Evolutionary conservation across 1,140 invertebrate genomes (phyloP), one percentile per base, ranked within the genome.

Genomic region (Atta colombica): DNA sequence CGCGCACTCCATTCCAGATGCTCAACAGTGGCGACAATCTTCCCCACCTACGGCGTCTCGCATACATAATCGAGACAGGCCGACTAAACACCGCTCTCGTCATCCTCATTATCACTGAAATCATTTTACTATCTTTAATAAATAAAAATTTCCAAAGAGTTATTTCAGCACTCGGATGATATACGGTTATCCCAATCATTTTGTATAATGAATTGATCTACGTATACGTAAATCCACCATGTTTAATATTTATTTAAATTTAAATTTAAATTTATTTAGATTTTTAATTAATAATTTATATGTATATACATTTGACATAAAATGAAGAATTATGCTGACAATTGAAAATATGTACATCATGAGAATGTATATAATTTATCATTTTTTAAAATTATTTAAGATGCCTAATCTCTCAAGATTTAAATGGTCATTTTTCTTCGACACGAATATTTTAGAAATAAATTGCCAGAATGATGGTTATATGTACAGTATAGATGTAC

Each of bases 1-100:
- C 85, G 78, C 85, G 58, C 85, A 82, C 77, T 82, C 88, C 84
- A 88, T 88, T 87, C 77, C 90, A 92, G 92, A 92, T 91, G 92
- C 89, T 92, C 85, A 87, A 84, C 78, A 78, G 91, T 91, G 85
- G 68, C 88, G 91, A 91, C 90, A 89, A 89, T 78, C 88, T 91
- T 77, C 86, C 85, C 87, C 85, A 91, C 84, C 74, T 31, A 35
- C 63, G 39, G 8, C 12, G 28, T 71, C 61, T 35, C 77, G 45
- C 85, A 85, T 71, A 85, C 63, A 86, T 88, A 90, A 91, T 88
- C 90, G 63, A 90, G 81, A 88, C 87, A 78, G 77, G 55, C 72
- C 65, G 72, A 77, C 77, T 69, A 81, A 90, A 86, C 80, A 71
- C 18, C 45, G 61, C 53, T 35, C 65, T 78, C 28, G 51, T 74